Evolutionary conservation across 2,888 invertebrate genomes (phyloP).

Genomic region (Thysanoteuthis rhombus): DNA sequence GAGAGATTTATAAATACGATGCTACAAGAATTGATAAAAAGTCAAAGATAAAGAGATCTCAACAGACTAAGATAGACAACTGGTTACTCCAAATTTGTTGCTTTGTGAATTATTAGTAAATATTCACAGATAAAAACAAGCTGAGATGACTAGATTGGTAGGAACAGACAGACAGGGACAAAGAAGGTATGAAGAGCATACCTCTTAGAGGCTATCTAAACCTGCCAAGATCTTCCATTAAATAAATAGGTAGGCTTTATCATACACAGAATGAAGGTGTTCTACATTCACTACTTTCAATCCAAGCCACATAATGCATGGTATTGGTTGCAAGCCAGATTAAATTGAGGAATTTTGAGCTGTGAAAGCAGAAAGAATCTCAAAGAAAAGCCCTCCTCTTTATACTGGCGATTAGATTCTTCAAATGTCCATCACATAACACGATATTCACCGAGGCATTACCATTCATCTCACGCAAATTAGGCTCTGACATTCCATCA

Average conservation of each 20-base stretch:
- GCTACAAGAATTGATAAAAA: no score
- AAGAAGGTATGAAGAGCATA: no score
- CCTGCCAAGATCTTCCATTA: no score
- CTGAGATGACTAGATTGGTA: neutral
- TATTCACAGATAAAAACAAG: neutral
- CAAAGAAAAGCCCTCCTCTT: neutral
- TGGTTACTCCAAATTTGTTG: no score
- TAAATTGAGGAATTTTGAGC: neutral
- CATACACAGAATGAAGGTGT: neutral
- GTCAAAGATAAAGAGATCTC: no score
- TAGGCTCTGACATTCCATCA: neutral
- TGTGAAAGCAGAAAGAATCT: neutral
- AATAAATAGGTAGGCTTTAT: no score
- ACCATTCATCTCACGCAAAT: neutral
- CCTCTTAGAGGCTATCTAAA: no score
- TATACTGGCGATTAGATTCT: neutral
- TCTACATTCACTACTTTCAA: neutral
- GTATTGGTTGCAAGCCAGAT: neutral
- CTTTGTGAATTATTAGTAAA: neutral
- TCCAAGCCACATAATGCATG: neutral
- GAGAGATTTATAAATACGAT: no score
- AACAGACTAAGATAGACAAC: no score
- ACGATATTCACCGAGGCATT: neutral
- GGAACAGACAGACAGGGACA: no score
- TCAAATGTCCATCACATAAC: neutral